Conservation (phyloP, 1,140 invertebrate genomes). For the Condylostylus longicornis region DNA sequence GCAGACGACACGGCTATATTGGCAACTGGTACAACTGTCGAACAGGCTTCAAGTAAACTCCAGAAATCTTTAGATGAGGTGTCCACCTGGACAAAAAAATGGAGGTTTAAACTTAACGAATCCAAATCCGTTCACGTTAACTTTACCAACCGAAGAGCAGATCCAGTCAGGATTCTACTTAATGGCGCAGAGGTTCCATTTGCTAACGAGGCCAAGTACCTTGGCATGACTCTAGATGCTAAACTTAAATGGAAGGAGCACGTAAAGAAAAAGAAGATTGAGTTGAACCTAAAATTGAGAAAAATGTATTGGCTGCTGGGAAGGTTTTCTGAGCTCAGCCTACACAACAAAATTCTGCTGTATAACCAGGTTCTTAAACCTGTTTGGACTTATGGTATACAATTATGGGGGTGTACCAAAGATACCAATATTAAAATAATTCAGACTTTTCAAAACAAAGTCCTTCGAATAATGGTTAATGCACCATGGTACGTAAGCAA, state of each 20-base stretch:
- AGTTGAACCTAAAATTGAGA: conserved; percentile 4
- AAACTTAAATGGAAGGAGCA: conserved; percentile 14
- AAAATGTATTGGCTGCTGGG: conserved; percentile 16
- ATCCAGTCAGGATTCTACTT: too few species aligned
- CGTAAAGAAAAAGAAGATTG: conserved; percentile 9
- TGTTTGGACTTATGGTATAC: conserved; percentile 22
- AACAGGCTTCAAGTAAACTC: conserved; percentile 7
- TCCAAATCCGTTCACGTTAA: conserved; percentile 17
- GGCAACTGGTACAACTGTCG: not conserved
- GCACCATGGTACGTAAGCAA: too few species aligned
- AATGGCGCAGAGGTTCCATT: not conserved
- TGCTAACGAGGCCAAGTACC: conserved; percentile 10
- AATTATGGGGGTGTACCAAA: conserved; percentile 18
- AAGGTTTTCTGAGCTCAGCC: conserved; percentile 10
- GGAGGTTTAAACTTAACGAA: conserved; percentile 18
- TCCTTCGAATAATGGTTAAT: too few species aligned
- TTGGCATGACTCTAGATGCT: conserved; percentile 17
- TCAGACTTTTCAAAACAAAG: too few species aligned
- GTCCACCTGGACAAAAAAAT: conserved; percentile 13
- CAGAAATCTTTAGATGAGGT: conserved; percentile 9
- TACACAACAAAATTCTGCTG: conserved; percentile 19
- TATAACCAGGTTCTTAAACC: conserved; percentile 21
- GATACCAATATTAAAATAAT: conserved; percentile 15
- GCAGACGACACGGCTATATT: conserved; percentile 19
- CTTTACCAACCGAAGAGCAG: conserved; percentile 8